phyloP scores from a whole-genome alignment of 2,113 vertebrate species.

The Hyaena hyaena region DNA sequence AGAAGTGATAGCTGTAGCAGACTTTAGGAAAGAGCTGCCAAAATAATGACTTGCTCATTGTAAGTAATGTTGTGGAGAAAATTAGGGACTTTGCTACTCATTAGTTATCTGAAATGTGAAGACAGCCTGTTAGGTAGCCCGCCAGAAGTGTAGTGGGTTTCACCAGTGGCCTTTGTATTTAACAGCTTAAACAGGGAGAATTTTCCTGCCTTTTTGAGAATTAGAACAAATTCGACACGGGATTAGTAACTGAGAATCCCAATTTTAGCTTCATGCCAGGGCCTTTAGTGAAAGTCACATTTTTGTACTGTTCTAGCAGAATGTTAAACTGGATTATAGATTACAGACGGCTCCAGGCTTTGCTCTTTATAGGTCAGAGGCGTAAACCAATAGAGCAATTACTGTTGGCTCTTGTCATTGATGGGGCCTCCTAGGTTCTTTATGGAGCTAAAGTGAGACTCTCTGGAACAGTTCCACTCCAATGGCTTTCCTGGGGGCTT shows the following conservation, averaged over 20 bases:
- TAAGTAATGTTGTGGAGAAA: background rate
- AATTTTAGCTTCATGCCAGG: background rate
- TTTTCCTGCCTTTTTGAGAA: constrained; percentile 27
- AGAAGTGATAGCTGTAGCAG: background rate
- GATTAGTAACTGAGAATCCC: background rate
- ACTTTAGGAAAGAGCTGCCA: background rate
- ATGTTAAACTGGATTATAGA: constrained; percentile 64
- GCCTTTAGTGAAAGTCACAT: background rate
- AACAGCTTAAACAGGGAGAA: background rate
- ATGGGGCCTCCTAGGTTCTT: constrained; percentile 61
- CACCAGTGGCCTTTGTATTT: background rate
- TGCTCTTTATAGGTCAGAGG: constrained; percentile 46
- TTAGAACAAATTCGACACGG: background rate
- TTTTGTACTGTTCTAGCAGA: background rate
- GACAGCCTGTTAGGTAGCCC: background rate
- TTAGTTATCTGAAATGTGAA: background rate
- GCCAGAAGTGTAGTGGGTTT: background rate
- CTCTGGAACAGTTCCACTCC: constrained; percentile 69
- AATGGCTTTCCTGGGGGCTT: constrained; percentile 63
- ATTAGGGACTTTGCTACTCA: background rate
- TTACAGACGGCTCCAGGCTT: constrained; percentile 62
- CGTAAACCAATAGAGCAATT: constrained; percentile 31
- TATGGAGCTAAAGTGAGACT: constrained; percentile 67
- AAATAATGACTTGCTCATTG: background rate
- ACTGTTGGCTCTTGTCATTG: constrained; percentile 36